phyloP scores from a whole-genome alignment of 2,888 invertebrate genomes.

The Druceiella hillmani region DNA sequence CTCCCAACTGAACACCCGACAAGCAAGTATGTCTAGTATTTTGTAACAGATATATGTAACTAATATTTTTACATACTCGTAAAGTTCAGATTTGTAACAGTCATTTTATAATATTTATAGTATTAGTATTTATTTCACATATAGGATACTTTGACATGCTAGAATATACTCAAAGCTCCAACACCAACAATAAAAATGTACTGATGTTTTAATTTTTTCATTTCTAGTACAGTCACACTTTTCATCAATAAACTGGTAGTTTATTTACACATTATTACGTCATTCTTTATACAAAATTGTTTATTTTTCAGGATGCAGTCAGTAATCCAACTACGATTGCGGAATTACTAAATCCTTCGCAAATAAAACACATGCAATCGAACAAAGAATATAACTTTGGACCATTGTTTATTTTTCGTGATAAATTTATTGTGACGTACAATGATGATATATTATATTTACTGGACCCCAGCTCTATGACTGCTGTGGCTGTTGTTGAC shows the following conservation, averaged over 20 bases:
- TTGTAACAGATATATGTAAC: too few relatives aligned
- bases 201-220: conserved; percentile 8
- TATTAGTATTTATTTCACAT: too few relatives aligned
- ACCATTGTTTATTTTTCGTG: conserved; percentile 58
- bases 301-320: conserved; percentile 38
- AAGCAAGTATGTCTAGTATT: too few relatives aligned
- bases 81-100: too few relatives aligned
- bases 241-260: not conserved
- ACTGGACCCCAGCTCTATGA: conserved; percentile 64
- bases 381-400: conserved; percentile 57
- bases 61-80: too few relatives aligned
- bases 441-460: conserved; percentile 66
- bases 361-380: conserved; percentile 27
- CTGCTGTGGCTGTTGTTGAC: conserved; percentile 60
- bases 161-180: too few relatives aligned
- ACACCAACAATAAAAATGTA: too few relatives aligned
- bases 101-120: too few relatives aligned
- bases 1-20: too few relatives aligned
- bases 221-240: conserved; percentile 9
- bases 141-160: too few relatives aligned
- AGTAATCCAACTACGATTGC: conserved; percentile 57
- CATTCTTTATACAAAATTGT: too few relatives aligned
- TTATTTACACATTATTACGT: too few relatives aligned
- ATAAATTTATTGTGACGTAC: conserved; percentile 69
- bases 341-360: conserved; percentile 64